Conservation (phyloP, 2,888 invertebrate genomes). For the Orthosia gracilis region DNA sequence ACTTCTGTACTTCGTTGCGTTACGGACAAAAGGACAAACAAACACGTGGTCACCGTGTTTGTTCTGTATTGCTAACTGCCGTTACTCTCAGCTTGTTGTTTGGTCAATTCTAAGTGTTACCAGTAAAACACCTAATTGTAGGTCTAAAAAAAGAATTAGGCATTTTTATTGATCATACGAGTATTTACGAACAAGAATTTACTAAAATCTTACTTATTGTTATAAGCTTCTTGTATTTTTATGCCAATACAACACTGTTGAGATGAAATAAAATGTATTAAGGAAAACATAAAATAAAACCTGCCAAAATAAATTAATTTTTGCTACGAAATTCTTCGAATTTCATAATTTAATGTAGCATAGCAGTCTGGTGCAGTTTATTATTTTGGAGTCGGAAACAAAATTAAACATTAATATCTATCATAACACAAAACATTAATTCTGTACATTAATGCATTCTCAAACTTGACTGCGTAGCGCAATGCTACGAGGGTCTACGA, state of each 20-base stretch:
- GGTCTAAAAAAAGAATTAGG: background rate
- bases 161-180: background rate
- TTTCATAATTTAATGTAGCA: background rate
- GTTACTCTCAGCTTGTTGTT: constrained; percentile 51
- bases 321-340: background rate
- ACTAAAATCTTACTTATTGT: no score
- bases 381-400: constrained; percentile 14
- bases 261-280: background rate
- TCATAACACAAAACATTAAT: constrained; percentile 36
- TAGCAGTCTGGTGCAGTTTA: background rate
- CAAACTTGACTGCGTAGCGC: constrained; percentile 14
- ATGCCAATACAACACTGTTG: background rate
- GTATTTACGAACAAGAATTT: background rate
- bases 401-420: constrained; percentile 7
- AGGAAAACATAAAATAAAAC: background rate
- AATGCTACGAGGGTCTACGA: constrained; percentile 39
- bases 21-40: constrained; percentile 44
- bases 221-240: background rate
- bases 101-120: constrained; percentile 30
- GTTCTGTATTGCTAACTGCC: constrained; percentile 54
- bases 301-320: background rate
- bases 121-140: constrained; percentile 4
- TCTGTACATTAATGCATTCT: constrained; percentile 25
- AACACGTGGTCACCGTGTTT: constrained; percentile 56
- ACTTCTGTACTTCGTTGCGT: constrained; percentile 17